Conservation (phyloP, 2,888 invertebrate genomes). For the Agrilus mali region DNA sequence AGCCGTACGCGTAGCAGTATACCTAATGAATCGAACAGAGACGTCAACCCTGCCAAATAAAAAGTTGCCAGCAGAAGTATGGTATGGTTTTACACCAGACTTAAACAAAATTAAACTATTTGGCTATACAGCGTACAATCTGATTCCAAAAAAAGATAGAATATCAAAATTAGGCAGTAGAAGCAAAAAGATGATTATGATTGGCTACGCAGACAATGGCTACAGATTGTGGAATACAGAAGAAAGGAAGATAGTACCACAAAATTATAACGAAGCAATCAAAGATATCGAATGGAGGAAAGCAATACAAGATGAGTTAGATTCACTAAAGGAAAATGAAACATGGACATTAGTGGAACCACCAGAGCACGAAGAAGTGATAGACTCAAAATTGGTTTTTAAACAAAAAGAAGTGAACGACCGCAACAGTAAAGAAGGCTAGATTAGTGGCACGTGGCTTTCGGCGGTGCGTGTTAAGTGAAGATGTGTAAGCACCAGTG, state of each 20-base stretch:
- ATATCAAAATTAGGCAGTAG: slow-evolving; percentile 15
- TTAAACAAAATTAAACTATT: slow-evolving; percentile 7
- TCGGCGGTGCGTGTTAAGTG: slow-evolving; percentile 8
- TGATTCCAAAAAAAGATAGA: slow-evolving; percentile 13
- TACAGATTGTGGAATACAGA: slow-evolving; percentile 17
- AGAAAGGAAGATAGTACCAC: neutral
- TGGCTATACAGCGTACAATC: slow-evolving; percentile 15
- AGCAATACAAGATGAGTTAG: slow-evolving; percentile 12
- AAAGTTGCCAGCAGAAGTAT: slow-evolving; percentile 14
- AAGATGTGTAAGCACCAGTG: slow-evolving; percentile 15
- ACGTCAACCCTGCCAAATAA: slow-evolving; percentile 4
- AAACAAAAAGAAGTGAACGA: too few species aligned
- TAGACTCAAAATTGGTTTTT: too few species aligned
- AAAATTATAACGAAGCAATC: too few species aligned
- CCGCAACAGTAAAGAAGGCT: too few species aligned
- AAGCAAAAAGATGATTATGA: slow-evolving; percentile 11
- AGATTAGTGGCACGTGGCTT: slow-evolving; percentile 15
- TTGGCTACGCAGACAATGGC: slow-evolving; percentile 16
- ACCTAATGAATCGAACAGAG: slow-evolving; percentile 16
- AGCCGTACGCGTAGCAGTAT: slow-evolving; percentile 17
- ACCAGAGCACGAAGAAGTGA: too few species aligned
- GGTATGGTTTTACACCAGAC: slow-evolving; percentile 14
- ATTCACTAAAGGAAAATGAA: slow-evolving; percentile 10
- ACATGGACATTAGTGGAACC: slow-evolving; percentile 15
- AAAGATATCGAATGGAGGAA: slow-evolving; percentile 7